These are phyloP conservation scores for Myotis myotis DNA, from an alignment of 2,797 vertebrate species.

Conservation along the genomic window DNA sequence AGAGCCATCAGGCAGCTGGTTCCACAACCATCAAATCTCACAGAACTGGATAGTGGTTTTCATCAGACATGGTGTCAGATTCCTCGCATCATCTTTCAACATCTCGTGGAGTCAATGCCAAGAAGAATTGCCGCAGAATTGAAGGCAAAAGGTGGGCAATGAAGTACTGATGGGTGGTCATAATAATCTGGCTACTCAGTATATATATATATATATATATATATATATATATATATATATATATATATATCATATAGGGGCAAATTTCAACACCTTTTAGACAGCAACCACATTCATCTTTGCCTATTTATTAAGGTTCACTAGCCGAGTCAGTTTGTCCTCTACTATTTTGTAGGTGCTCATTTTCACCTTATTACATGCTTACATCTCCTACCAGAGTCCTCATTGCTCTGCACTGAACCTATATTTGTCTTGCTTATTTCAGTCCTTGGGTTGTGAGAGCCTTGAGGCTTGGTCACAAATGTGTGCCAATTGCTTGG, in stretches of 20 bases:
- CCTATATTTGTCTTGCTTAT: background rate
- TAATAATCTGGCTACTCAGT: too few relatives aligned
- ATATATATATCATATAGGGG: background rate
- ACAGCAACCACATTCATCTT: background rate
- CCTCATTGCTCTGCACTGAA: background rate
- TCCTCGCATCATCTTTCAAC: too few relatives aligned
- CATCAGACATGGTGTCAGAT: too few relatives aligned
- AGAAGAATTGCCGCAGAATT: too few relatives aligned
- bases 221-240: too few relatives aligned
- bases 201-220: too few relatives aligned
- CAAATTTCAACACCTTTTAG: background rate
- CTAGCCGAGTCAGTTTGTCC: background rate
- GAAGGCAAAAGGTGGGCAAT: too few relatives aligned
- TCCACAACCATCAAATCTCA: too few relatives aligned
- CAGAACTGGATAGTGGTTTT: too few relatives aligned
- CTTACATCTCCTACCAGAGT: background rate
- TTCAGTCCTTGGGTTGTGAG: background rate
- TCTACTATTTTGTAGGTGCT: background rate
- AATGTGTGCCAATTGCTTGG: background rate
- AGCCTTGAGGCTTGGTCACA: background rate
- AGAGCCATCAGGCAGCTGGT: too few relatives aligned
- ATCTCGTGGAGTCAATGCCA: too few relatives aligned
- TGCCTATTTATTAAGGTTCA: background rate
- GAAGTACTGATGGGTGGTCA: too few relatives aligned
- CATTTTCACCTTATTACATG: background rate